Evolutionary conservation across 2,113 vertebrate species (phyloP).

Genomic region (Nanger granti): DNA sequence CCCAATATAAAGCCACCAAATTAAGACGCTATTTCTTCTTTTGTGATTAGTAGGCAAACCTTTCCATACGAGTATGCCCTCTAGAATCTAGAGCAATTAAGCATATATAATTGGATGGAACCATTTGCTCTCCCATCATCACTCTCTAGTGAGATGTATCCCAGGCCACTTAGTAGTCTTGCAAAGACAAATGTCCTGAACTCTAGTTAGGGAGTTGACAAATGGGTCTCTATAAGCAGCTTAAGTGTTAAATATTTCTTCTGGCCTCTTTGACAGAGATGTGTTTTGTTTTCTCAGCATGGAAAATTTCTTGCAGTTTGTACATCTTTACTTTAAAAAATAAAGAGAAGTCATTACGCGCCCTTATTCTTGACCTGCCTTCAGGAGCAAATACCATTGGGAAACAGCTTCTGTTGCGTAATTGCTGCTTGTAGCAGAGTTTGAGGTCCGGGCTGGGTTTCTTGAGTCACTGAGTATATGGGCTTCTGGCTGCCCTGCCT

Average conservation of each 20-base stretch:
- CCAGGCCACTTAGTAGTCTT: neutral
- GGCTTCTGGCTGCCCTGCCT: neutral
- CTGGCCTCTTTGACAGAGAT: conserved; percentile 32
- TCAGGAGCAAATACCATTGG: neutral
- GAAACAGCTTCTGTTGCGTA: neutral
- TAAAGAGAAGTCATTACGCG: conserved; percentile 25
- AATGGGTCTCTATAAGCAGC: conserved; percentile 32
- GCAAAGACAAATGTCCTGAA: neutral
- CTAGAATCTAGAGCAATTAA: conserved; percentile 72
- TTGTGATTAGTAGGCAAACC: conserved; percentile 74
- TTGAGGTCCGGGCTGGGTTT: conserved; percentile 13
- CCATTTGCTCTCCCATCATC: conserved; percentile 30
- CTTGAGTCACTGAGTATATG: neutral
- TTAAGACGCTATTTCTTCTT: conserved; percentile 78
- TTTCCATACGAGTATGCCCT: conserved; percentile 65
- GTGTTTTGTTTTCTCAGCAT: conserved; percentile 8
- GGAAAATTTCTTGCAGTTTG: conserved; percentile 33
- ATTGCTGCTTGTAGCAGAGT: neutral
- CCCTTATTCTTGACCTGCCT: conserved; percentile 5
- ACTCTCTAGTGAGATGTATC: conserved; percentile 7
- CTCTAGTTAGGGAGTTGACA: conserved; percentile 18
- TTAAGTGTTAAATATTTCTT: conserved; percentile 48
- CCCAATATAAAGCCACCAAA: conserved; percentile 76
- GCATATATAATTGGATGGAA: conserved; percentile 60
- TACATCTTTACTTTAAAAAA: conserved; percentile 44